Evolutionary conservation across 2,797 vertebrate genomes (phyloP).

Genomic region (Thripadectes ignobilis): DNA sequence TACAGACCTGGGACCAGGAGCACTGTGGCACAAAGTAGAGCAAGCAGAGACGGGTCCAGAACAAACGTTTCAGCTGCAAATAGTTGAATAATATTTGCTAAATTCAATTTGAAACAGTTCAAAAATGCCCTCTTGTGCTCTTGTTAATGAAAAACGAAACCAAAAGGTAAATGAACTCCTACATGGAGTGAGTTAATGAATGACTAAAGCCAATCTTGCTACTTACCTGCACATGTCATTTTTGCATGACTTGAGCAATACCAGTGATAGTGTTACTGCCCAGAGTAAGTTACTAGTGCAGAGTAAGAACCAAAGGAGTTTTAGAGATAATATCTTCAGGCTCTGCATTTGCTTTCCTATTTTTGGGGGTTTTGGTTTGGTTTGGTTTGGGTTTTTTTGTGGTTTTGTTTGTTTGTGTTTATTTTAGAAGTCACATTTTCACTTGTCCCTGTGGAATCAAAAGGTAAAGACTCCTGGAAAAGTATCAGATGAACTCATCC

Average conservation of each 20-base stretch:
- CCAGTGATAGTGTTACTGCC: not conserved
- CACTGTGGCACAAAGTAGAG: not conserved
- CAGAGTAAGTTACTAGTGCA: not conserved
- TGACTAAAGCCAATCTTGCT: not conserved
- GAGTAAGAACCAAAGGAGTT: not conserved
- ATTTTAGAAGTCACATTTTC: not conserved
- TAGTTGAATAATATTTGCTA: not conserved
- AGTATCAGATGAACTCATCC: not conserved
- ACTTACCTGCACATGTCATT: not conserved
- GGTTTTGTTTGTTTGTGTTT: not conserved
- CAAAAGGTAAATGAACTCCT: not conserved
- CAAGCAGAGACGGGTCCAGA: not conserved
- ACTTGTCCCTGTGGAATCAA: not conserved
- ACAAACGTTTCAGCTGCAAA: not conserved
- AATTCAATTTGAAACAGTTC: not conserved
- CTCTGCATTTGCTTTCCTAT: not conserved
- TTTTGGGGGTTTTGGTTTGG: too few relatives aligned
- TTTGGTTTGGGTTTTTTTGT: too few relatives aligned
- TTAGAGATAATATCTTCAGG: not conserved
- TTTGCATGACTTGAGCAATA: not conserved
- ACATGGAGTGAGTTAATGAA: not conserved
- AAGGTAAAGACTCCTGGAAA: not conserved
- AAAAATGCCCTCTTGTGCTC: not conserved
- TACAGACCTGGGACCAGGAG: not conserved
- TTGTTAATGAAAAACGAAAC: not conserved